Conservation (phyloP, 2,888 invertebrate genomes). For the Lypha dubia region DNA sequence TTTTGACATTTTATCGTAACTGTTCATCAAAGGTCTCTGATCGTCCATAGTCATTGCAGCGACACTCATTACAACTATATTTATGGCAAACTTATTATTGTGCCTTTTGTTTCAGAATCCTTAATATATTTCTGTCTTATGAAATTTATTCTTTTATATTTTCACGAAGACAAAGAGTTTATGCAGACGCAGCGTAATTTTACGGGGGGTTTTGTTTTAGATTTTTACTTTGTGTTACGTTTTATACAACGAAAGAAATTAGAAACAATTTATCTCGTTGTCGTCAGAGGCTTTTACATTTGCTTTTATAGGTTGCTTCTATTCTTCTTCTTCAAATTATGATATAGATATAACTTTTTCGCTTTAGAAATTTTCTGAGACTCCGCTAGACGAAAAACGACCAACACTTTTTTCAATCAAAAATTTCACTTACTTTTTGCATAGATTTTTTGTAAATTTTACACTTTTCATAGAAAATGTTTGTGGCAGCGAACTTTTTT, state of each 20-base stretch:
- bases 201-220: constrained; percentile 37
- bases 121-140: constrained; percentile 55
- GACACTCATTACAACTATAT: constrained; percentile 78
- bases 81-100: constrained; percentile 45
- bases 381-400: constrained; percentile 62
- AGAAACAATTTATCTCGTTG: constrained; percentile 61
- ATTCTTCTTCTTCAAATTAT: constrained; percentile 66
- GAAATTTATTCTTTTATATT: constrained; percentile 25
- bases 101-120: constrained; percentile 64
- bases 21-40: constrained; percentile 83
- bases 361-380: constrained; percentile 58
- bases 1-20: constrained; percentile 81
- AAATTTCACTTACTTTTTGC: constrained; percentile 75
- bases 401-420: constrained; percentile 73
- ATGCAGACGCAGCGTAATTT: constrained; percentile 30
- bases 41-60: constrained; percentile 83
- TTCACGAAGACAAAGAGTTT: constrained; percentile 37
- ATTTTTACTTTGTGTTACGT: constrained; percentile 42
- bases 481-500: constrained; percentile 76
- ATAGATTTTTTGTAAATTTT: constrained; percentile 72
- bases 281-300: constrained; percentile 63
- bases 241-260: constrained; percentile 57
- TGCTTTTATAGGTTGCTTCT: constrained; percentile 65
- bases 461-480: constrained; percentile 75
- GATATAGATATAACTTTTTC: constrained; percentile 64